A percentile compares a stretch with the other conserved stretches of the same genome.
Evolutionary conservation across 2,113 vertebrate species (phyloP).

Genomic region (Cyanoliseus patagonus): DNA sequence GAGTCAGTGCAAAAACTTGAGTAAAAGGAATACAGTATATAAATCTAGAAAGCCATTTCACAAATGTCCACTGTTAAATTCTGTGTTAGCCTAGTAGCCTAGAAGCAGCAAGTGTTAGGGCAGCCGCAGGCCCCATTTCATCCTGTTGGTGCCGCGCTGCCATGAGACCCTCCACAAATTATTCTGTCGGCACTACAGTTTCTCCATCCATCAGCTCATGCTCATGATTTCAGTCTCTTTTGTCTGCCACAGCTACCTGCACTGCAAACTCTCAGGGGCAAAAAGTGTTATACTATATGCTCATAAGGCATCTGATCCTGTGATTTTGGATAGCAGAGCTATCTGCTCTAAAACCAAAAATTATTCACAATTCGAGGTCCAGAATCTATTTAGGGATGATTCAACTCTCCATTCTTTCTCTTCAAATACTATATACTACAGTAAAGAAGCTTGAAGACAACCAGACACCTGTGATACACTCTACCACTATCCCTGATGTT

Average conservation of each 20-base stretch:
- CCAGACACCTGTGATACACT: background rate
- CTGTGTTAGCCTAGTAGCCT: fast-evolving
- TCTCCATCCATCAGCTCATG: background rate
- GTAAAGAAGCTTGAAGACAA: background rate
- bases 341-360: background rate
- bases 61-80: background rate
- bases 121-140: background rate
- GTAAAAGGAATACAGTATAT: background rate
- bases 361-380: background rate
- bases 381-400: background rate
- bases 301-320: background rate
- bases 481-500: background rate
- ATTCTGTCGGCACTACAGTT: background rate
- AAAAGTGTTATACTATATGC: background rate
- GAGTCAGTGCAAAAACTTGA: background rate
- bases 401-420: background rate
- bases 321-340: background rate
- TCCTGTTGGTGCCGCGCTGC: background rate
- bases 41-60: background rate
- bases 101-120: background rate
- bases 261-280: background rate
- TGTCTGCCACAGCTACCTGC: background rate
- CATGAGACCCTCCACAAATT: background rate
- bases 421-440: background rate
- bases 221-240: background rate